Base-by-base conservation (phyloP, 1,140 invertebrate genomes). In the Octopus bimaculoides region DNA sequence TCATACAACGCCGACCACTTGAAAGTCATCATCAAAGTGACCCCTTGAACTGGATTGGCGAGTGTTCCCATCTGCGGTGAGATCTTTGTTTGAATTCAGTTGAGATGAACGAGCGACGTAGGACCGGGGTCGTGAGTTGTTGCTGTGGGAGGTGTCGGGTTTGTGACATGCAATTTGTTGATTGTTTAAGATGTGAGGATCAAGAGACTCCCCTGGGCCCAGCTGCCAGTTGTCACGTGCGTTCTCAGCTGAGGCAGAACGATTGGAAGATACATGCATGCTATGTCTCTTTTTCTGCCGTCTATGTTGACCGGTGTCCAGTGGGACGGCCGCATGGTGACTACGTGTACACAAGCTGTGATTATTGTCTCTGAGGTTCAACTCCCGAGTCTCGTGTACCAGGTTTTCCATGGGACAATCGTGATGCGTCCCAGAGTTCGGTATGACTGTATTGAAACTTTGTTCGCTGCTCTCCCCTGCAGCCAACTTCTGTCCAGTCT, bases 371-470 rank as follows among this genome's bases (percentile, higher is more conserved):
- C 80, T 80, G 4, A 81, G 77, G 26, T 69, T 78, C 41, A 81
- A 52, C 20, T 81, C 77, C 56, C 73, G 66, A 2, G 82, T 82
- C 17, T 83, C 79, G 14, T 78, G 71, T 5, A 78, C 78, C 12
- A 83, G 55, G 41, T 83, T 79, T 75, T 81, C 74, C 5, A 83
- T 12, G 10, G 53, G 56, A 73, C 79, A 80, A 53, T 80, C 77
- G 14, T 69, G 54, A 4, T 54, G 66, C 0, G 54, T n/a, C 20
- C 53, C 78, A 17, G 81, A 69, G 26, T 71, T 71, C 3, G 66
- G 66, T 12, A 83, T 78, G 4, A 83, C 82, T 52, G 82, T 83
- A 55, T 83, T 81, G 52, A 80, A 83, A 79, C 82, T 83, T 53
- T 80, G 79, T 54, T 83, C 82, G 78, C 82, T 83, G 41, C 78